Evolutionary conservation across 2,888 invertebrate species (phyloP).

Genomic region (Nomada hirtipes): DNA sequence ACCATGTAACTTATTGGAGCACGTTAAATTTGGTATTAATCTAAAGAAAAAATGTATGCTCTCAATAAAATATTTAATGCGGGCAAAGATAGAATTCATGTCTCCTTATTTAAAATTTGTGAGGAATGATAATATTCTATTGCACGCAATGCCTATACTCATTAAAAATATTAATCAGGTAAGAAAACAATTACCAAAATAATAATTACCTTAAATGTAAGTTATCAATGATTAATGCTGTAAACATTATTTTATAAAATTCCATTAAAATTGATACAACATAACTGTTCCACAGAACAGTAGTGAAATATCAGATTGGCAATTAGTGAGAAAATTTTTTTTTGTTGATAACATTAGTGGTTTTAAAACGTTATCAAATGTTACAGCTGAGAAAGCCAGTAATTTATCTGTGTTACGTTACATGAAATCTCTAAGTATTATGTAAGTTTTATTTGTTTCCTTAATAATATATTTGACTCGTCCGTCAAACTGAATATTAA

Average conservation of each 20-base stretch:
- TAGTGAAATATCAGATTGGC: conserved; percentile 86
- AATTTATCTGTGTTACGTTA: conserved; percentile 79
- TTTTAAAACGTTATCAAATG: conserved; percentile 70
- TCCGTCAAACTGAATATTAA: not conserved
- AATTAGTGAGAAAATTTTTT: conserved; percentile 89
- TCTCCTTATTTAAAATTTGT: conserved; percentile 86
- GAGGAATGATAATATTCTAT: conserved; percentile 81
- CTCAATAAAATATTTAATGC: conserved; percentile 81
- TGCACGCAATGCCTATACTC: conserved; percentile 86
- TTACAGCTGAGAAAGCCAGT: conserved; percentile 65
- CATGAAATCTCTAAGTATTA: conserved; percentile 80
- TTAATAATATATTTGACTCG: not conserved
- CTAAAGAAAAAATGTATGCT: conserved; percentile 80
- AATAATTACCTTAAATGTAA: not conserved
- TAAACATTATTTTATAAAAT: not conserved
- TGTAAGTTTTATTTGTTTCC: conserved; percentile 70
- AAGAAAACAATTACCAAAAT: conserved; percentile 63
- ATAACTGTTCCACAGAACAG: conserved; percentile 37
- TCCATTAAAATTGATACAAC: not conserved
- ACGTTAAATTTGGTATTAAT: conserved; percentile 84
- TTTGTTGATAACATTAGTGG: conserved; percentile 87
- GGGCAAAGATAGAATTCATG: conserved; percentile 84
- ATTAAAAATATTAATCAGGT: conserved; percentile 85
- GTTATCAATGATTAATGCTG: not conserved
- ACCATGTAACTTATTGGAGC: conserved; percentile 78